phyloP scores from a whole-genome alignment of 2,113 vertebrate genomes.

The Aphelocoma coerulescens region DNA sequence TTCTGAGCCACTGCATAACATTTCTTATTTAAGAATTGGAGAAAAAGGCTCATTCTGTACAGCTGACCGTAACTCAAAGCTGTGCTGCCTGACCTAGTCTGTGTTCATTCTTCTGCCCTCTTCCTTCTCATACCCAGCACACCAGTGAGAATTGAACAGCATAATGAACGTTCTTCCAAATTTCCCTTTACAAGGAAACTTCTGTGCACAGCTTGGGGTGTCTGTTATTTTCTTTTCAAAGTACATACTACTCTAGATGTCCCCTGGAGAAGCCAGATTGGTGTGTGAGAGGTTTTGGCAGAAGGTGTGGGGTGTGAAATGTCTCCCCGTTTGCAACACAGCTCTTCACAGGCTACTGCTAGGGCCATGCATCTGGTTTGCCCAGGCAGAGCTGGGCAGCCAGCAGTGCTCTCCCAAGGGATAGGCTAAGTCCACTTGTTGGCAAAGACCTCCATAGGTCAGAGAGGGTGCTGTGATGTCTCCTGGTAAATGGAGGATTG shows the following conservation, averaged over 20 bases:
- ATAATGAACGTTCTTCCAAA: neutral
- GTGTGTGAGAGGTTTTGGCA: neutral
- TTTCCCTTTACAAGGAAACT: neutral
- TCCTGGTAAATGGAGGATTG: neutral
- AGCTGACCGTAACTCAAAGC: neutral
- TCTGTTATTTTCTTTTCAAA: neutral
- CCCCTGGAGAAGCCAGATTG: neutral
- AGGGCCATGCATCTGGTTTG: neutral
- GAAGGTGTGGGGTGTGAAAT: neutral
- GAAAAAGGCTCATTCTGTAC: neutral
- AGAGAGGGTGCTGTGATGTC: neutral
- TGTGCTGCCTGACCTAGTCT: neutral
- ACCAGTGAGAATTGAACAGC: neutral
- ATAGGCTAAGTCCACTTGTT: neutral
- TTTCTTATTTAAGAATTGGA: neutral
- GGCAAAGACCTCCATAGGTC: neutral
- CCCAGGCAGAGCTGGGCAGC: neutral
- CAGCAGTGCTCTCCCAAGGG: neutral
- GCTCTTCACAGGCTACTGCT: neutral
- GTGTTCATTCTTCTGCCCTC: neutral
- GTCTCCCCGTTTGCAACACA: neutral
- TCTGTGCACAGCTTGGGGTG: neutral
- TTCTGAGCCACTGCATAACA: neutral
- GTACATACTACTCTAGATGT: neutral
- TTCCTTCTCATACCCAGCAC: neutral